Evolutionary conservation across 2,888 invertebrate species (phyloP).

Genomic region (Diarsia mendica): DNA sequence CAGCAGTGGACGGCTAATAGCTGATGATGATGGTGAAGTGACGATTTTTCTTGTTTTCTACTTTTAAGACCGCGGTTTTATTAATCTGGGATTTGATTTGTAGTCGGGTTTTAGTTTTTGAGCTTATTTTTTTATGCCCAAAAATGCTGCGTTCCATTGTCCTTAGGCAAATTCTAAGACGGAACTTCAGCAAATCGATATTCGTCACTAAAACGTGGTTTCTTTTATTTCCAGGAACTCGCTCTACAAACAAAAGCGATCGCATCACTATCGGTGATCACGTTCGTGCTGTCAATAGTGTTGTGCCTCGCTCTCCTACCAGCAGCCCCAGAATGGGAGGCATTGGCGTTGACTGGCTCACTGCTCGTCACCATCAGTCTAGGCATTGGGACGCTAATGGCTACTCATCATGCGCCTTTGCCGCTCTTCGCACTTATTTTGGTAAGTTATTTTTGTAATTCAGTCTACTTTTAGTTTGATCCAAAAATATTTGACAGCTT

Average conservation of each 20-base stretch:
- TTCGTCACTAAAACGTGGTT: not conserved
- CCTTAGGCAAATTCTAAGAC: not conserved
- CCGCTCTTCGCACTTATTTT: slow-evolving; percentile 94
- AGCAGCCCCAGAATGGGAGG: slow-evolving; percentile 91
- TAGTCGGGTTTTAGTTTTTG: too few species aligned
- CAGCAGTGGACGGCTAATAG: too few species aligned
- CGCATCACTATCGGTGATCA: slow-evolving; percentile 88
- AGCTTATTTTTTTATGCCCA: not conserved
- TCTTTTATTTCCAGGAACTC: slow-evolving; percentile 88
- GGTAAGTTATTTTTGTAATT: slow-evolving; percentile 75
- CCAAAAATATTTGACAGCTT: not conserved
- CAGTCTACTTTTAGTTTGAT: not conserved
- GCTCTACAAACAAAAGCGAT: slow-evolving; percentile 84
- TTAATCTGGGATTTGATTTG: too few species aligned
- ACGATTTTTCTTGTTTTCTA: too few species aligned
- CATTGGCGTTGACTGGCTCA: slow-evolving; percentile 91
- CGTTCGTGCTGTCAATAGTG: slow-evolving; percentile 87
- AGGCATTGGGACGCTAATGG: slow-evolving; percentile 91
- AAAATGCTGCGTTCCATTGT: not conserved
- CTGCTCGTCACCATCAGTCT: slow-evolving; percentile 90
- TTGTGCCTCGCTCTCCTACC: slow-evolving; percentile 90
- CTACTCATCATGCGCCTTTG: slow-evolving; percentile 91
- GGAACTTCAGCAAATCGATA: too few species aligned
- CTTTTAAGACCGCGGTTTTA: too few species aligned
- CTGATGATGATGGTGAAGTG: too few species aligned